Evolutionary conservation across 2,888 invertebrate species (phyloP), one percentile per base, ranked within the genome.

Genomic region (Drosophila aldrichi): DNA sequence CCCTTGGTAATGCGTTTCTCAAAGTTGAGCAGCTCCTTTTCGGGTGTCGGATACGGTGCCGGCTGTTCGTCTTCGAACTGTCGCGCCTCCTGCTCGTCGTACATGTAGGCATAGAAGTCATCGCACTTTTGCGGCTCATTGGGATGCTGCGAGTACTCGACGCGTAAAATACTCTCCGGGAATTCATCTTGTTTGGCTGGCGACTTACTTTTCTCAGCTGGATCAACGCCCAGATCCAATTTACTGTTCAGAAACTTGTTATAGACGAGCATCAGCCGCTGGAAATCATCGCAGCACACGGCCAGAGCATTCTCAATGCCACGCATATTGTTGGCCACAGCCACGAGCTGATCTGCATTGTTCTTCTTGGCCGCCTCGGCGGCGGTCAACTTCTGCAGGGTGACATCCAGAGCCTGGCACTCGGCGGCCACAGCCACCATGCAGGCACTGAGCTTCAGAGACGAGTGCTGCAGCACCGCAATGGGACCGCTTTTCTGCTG

Each of bases 381-480:
- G 64, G 84, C 89, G 0, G 88, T 91, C 10, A 92, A 81, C n/a
- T 90, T 80, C 38, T 92, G 92, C 32, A 92, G 75, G 0, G 91
- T 90, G 8, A 91, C 85, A 52, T 93, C 92, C 52, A 92, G 66
- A 0, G 91, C 91, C 66, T 92, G 92, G 43, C 92, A 92, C 68
- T 93, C 93, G 10, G 90, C 92, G 9, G 93, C 93, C 5, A 92
- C 92, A 4, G 92, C 92, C 12, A 92, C 91, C 90, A 93, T 92
- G 61, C 92, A 89, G 29, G 92, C 92, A 59, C 92, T 92, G 1
- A 92, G 81, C 70, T 92, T 93, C 7, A 93, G 76, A 2, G 92
- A 92, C 16, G 92, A 92, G 55, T 92, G 91, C 70, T 92, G 92
- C 41, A 92, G 73, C 2, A 92, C 90, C 2, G 89, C 91, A 22